Evolutionary conservation across 2,113 vertebrate genomes (phyloP).

Genomic region (Tyrannus savana): DNA sequence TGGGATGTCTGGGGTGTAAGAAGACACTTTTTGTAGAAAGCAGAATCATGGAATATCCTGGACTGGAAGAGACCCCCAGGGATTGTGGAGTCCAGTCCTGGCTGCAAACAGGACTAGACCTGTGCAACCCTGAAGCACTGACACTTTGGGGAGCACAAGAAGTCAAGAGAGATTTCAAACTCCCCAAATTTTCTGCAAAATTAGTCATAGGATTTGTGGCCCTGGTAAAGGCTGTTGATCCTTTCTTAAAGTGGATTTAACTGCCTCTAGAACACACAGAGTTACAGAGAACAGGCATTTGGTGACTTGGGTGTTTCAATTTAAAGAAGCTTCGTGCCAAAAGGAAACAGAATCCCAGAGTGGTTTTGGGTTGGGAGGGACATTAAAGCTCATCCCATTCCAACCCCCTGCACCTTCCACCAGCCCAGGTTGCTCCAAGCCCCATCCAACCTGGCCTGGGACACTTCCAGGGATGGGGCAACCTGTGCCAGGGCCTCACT

Average conservation of each 20-base stretch:
- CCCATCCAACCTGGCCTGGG: rapidly evolving
- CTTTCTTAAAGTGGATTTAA: neutral
- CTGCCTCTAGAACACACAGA: too few species aligned
- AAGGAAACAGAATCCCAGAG: neutral
- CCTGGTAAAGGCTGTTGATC: neutral
- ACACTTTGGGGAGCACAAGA: neutral
- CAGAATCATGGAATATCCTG: neutral
- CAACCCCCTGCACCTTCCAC: neutral
- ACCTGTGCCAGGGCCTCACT: neutral
- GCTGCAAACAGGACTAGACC: neutral
- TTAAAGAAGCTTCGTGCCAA: neutral
- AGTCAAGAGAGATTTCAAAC: neutral
- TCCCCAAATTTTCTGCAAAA: neutral
- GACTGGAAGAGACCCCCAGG: neutral
- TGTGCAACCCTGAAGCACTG: neutral
- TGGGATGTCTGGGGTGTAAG: neutral
- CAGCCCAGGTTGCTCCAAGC: rapidly evolving
- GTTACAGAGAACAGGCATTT: neutral
- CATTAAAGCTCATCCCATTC: neutral
- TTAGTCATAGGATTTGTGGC: neutral
- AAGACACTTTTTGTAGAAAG: too few species aligned
- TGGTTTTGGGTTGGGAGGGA: neutral
- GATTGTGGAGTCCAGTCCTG: neutral
- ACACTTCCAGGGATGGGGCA: neutral
- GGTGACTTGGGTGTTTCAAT: neutral